A percentile compares a stretch with the other conserved stretches of the same genome.
phyloP scores from a whole-genome alignment of 1,140 invertebrate species.

The Drosophila nigrodunni region DNA sequence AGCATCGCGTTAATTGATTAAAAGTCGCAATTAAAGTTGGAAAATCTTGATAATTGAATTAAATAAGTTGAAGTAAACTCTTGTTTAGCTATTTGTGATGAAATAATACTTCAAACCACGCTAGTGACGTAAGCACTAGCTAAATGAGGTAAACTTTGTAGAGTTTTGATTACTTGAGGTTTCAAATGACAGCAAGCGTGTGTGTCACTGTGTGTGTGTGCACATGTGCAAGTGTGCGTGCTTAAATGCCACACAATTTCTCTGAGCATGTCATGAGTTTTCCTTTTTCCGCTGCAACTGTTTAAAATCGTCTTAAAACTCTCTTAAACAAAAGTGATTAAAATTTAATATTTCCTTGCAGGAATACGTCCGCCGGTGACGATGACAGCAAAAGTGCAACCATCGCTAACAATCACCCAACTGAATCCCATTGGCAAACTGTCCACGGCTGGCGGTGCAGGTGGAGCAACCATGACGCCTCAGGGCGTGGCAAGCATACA shows the following conservation, averaged over 20 bases:
- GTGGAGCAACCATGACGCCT: conserved; percentile 54
- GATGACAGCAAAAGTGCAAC: conserved; percentile 80
- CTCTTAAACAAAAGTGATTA: neutral
- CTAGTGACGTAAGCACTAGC: too few species aligned
- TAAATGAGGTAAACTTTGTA: neutral
- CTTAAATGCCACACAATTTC: neutral
- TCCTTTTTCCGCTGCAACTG: neutral
- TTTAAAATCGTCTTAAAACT: neutral
- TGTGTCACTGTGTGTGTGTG: too few species aligned
- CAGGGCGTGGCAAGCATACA: conserved; percentile 77
- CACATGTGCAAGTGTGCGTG: neutral
- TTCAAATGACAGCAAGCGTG: conserved; percentile 5
- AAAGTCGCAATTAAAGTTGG: too few species aligned
- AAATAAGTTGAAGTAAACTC: too few species aligned
- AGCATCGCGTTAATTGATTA: too few species aligned
- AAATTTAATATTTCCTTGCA: conserved; percentile 8
- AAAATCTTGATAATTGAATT: too few species aligned
- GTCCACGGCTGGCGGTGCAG: conserved; percentile 37
- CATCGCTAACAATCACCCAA: conserved; percentile 82
- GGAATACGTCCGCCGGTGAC: conserved; percentile 77
- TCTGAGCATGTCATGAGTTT: conserved; percentile 14
- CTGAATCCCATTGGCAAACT: conserved; percentile 76
- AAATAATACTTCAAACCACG: neutral
- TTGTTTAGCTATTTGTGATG: neutral
- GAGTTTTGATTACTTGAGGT: neutral